Conservation (phyloP, 2,113 vertebrate species). For the Larimichthys crocea region DNA sequence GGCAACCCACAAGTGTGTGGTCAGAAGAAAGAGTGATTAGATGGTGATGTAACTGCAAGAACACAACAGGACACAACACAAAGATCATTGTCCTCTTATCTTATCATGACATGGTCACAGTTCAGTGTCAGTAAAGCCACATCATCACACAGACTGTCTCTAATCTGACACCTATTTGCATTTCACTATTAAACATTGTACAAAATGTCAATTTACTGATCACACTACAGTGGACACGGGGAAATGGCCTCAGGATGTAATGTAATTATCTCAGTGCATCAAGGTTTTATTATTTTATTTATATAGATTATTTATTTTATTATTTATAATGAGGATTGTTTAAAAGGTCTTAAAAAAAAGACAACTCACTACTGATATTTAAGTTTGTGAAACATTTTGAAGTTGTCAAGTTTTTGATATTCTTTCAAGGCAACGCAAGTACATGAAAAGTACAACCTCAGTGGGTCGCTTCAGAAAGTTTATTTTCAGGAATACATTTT, state of each 20-base stretch:
- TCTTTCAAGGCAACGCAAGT: too few relatives aligned
- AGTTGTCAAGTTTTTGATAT: too few relatives aligned
- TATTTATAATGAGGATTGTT: too few relatives aligned
- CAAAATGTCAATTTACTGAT: background rate
- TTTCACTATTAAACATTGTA: too few relatives aligned
- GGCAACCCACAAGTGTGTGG: conserved; percentile 63
- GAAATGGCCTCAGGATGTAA: background rate
- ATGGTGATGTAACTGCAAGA: conserved; percentile 4
- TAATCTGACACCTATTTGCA: background rate
- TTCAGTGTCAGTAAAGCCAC: background rate
- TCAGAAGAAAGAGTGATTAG: conserved; percentile 29
- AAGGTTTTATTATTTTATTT: too few relatives aligned
- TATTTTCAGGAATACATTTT: too few relatives aligned
- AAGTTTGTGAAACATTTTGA: too few relatives aligned
- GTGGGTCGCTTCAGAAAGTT: background rate
- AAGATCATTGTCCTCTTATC: background rate
- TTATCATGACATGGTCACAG: background rate
- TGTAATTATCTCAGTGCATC: background rate
- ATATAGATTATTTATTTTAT: too few relatives aligned
- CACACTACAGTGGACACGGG: too few relatives aligned
- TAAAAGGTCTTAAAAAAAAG: too few relatives aligned
- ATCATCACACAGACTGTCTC: background rate
- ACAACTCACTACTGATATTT: too few relatives aligned
- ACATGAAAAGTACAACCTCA: background rate
- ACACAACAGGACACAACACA: background rate